A percentile compares a stretch with the other conserved stretches of the same genome.
phyloP scores from a whole-genome alignment of 1,140 invertebrate genomes.

The Homarus americanus region DNA sequence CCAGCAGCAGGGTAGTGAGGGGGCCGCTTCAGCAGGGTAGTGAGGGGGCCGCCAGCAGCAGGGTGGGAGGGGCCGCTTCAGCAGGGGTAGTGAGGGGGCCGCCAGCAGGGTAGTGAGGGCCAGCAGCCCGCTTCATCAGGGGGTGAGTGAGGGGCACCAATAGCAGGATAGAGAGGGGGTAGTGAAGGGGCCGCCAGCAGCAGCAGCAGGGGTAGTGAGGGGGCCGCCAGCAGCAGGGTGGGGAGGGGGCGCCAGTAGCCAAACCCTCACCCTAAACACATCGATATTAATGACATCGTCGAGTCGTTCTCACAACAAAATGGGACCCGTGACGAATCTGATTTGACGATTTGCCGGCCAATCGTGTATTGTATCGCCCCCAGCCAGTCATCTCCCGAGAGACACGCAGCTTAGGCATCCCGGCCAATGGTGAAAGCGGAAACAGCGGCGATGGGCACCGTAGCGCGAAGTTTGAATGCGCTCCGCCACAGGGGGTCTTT shows the following conservation, averaged over 20 bases:
- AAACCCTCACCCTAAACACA: constrained; percentile 18
- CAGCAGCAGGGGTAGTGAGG: neutral
- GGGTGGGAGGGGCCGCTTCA: too few species aligned
- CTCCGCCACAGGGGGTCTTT: constrained; percentile 8
- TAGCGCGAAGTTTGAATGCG: constrained; percentile 30
- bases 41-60: too few species aligned
- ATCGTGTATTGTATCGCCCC: constrained; percentile 17
- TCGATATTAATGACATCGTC: constrained; percentile 41
- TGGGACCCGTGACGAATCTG: constrained; percentile 55
- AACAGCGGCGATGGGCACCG: neutral
- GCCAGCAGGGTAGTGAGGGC: neutral
- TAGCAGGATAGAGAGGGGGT: neutral
- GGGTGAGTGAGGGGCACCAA: neutral
- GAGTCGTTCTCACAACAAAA: constrained; percentile 43
- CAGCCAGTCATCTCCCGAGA: too few species aligned
- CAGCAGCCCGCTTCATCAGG: neutral
- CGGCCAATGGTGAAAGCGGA: constrained; percentile 14
- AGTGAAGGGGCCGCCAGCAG: neutral
- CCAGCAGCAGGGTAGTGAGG: too few species aligned
- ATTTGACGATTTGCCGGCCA: constrained; percentile 49
- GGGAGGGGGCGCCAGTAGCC: neutral
- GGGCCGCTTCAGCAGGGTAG: too few species aligned
- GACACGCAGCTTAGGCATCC: too few species aligned
- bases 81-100: too few species aligned
- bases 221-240: neutral